Evolutionary conservation across 2,888 invertebrate genomes (phyloP).

Genomic region (Dichetophora obliterata): DNA sequence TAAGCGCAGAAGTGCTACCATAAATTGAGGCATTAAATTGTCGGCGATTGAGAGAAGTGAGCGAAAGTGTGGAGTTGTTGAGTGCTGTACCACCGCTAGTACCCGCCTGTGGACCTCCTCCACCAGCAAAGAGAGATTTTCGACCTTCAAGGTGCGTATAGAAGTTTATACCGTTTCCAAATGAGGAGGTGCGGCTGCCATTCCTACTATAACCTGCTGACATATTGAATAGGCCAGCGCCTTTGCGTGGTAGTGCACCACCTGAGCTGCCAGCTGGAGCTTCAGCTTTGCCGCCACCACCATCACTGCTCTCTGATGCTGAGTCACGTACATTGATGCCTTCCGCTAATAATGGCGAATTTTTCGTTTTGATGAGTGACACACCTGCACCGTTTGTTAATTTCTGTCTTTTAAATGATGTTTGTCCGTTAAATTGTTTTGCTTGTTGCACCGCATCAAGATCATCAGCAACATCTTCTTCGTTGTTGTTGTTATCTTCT

Average conservation of each 20-base stretch:
- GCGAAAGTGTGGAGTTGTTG: slow-evolving; percentile 67
- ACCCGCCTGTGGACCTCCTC: slow-evolving; percentile 35
- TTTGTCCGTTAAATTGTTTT: slow-evolving; percentile 46
- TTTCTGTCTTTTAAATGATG: slow-evolving; percentile 47
- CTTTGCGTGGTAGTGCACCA: slow-evolving; percentile 25
- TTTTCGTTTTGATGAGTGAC: background rate
- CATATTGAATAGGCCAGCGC: slow-evolving; percentile 52
- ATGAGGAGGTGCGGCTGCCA: slow-evolving; percentile 55
- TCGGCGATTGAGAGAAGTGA: slow-evolving; percentile 64
- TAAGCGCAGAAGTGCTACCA: slow-evolving; percentile 68
- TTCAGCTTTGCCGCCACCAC: slow-evolving; percentile 38
- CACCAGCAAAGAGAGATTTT: slow-evolving; percentile 66
- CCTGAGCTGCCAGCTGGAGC: slow-evolving; percentile 28
- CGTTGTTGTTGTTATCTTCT: slow-evolving; percentile 32
- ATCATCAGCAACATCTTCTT: slow-evolving; percentile 46
- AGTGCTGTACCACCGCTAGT: slow-evolving; percentile 54
- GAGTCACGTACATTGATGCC: slow-evolving; percentile 51
- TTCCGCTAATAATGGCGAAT: slow-evolving; percentile 28
- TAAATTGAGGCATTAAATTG: slow-evolving; percentile 68
- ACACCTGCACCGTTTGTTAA: slow-evolving; percentile 46
- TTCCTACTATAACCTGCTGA: slow-evolving; percentile 49
- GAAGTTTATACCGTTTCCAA: slow-evolving; percentile 62
- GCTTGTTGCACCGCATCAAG: slow-evolving; percentile 44
- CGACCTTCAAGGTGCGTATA: slow-evolving; percentile 66
- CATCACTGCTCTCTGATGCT: slow-evolving; percentile 59